Percentiles rank a stretch among this genome's conserved stretches.
Conservation (phyloP, 2,797 vertebrate genomes). For the Gymnocypris eckloni region DNA sequence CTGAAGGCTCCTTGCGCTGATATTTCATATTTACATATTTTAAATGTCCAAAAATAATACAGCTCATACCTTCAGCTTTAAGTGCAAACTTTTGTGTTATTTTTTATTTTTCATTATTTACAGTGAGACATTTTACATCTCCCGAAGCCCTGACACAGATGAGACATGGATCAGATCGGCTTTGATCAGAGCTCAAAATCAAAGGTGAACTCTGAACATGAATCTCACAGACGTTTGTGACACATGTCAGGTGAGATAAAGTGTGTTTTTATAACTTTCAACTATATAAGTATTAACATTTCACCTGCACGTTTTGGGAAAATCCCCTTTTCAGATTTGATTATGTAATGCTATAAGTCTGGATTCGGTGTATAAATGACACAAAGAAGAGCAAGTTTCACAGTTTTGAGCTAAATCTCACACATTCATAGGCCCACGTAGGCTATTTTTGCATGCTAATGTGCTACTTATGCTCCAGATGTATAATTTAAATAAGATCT, state of each 20-base stretch:
- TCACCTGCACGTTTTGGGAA: not conserved
- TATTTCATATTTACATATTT: constrained; percentile 1
- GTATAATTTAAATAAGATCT: not conserved
- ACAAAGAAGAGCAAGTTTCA: not conserved
- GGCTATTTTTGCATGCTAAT: not conserved
- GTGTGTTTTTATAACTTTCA: constrained; percentile 30
- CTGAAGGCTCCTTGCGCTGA: not conserved
- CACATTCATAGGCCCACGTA: not conserved
- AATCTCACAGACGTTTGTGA: constrained; percentile 26
- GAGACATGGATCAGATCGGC: not conserved
- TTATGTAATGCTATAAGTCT: not conserved
- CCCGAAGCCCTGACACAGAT: not conserved
- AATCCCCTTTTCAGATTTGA: not conserved
- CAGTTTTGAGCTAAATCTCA: not conserved
- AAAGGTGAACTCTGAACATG: constrained; percentile 18
- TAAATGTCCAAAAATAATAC: not conserved
- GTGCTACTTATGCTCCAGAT: too few species aligned
- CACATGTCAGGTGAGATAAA: constrained; percentile 19
- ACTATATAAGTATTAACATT: not conserved
- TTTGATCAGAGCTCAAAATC: constrained; percentile 32
- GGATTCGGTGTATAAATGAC: not conserved
- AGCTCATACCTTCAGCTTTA: not conserved
- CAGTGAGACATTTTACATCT: not conserved
- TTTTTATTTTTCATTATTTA: not conserved
- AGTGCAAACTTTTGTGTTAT: not conserved